Evolutionary conservation across 1,140 invertebrate species (phyloP).

Genomic region (Metaphire vulgaris): DNA sequence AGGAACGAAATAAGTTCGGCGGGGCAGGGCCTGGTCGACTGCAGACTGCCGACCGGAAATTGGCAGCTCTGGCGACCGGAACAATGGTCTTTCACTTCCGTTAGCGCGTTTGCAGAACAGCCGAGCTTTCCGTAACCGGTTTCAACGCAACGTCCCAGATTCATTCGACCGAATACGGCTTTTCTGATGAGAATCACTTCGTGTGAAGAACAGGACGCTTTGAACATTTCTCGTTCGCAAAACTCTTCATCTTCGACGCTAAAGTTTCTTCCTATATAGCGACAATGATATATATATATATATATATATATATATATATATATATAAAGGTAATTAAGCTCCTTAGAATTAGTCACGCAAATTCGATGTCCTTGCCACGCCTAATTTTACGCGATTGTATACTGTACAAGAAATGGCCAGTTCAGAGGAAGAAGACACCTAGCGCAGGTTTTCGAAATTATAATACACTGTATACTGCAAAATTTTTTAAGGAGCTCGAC

Average conservation of each 20-base stretch:
- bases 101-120: slow-evolving; percentile 5
- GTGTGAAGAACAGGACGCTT: not conserved
- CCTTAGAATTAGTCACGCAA: no score
- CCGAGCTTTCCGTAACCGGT: slow-evolving; percentile 11
- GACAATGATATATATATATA: not conserved
- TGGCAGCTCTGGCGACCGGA: not conserved
- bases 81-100: slow-evolving; percentile 6
- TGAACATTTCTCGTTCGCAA: slow-evolving; percentile 16
- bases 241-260: slow-evolving; percentile 7
- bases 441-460: no score
- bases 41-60: not conserved
- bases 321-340: no score
- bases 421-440: no score
- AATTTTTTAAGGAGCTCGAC: no score
- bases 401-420: no score
- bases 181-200: slow-evolving; percentile 14
- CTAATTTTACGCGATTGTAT: no score
- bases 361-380: no score
- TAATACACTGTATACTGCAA: no score
- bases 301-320: not conserved
- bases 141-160: slow-evolving; percentile 8
- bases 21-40: not conserved
- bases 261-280: not conserved
- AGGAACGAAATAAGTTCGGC: not conserved
- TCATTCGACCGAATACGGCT: slow-evolving; percentile 16